Evolutionary conservation across 2,797 vertebrate species (phyloP), one percentile per base, ranked within the genome.

Genomic region (Euthynnus affinis): DNA sequence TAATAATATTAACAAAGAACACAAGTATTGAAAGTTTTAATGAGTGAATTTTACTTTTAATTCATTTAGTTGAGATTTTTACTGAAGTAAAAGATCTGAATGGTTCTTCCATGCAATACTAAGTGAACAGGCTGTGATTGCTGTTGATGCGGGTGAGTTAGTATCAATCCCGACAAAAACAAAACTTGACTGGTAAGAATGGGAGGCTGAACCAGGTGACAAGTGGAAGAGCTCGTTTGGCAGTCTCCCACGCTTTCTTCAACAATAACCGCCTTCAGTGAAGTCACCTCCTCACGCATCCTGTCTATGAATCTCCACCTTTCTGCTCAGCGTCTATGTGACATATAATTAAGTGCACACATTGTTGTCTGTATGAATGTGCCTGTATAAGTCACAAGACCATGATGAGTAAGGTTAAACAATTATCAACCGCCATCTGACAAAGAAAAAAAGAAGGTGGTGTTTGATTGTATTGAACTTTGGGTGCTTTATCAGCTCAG

Each of bases 141-240:
- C 61, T 29, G 61, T 53, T 32, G 12, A 8, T 80, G 63, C 23
- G 3, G 34, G 55, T 64, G 57, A 71, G n/a, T 57, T 25, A 25
- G 8, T 74, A 66, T 85, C 74, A 84, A 82, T 84, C 81, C 78
- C 62, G 8, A 40, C 70, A 82, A 68, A 62, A 48, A 73, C 46
- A 58, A 84, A 91, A 90, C 84, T 85, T 78, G 87, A 86, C 80
- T 37, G 85, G 82, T 83, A 78, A 80, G 89, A 88, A 71, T 32
- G 56, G 57, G 87, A 85, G 87, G 85, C 65, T 78, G 18, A 73
- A 68, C 78, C 79, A 73, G 83, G 84, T 83, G 76, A 89, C 23
- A 90, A 91, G 87, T 78, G 62, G 91, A 46, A 71, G 83, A 91
- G 88, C 92, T 84, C 7, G 91, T 93, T 92, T 83, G 27, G 17